Percentiles rank a stretch among this genome's conserved stretches.
phyloP scores from a whole-genome alignment of 2,888 invertebrate species.

The Stenichneumon culpator region DNA sequence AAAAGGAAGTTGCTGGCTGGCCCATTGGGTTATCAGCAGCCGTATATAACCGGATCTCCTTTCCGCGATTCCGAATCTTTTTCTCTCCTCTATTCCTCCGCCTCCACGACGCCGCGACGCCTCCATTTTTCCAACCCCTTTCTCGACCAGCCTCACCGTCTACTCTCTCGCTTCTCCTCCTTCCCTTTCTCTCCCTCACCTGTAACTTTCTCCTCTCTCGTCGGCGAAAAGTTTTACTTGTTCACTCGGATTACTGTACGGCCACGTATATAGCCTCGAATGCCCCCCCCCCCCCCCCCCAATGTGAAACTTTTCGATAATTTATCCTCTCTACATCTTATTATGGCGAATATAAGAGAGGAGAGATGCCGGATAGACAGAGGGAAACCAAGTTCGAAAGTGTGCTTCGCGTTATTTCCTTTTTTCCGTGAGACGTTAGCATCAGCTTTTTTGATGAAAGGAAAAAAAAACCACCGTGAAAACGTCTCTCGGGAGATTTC shows the following conservation, averaged over 20 bases:
- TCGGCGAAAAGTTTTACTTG: slow-evolving; percentile 49
- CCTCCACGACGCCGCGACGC: slow-evolving; percentile 10
- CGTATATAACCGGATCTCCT: slow-evolving; percentile 66
- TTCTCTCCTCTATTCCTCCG: slow-evolving; percentile 37
- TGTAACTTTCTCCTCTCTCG: slow-evolving; percentile 53
- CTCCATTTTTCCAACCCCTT: slow-evolving; percentile 24
- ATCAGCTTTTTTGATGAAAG: slow-evolving; percentile 49
- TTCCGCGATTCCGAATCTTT: slow-evolving; percentile 64
- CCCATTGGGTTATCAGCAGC: slow-evolving; percentile 64
- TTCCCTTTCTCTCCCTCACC: slow-evolving; percentile 28
- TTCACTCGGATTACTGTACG: slow-evolving; percentile 25
- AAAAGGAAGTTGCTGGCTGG: slow-evolving; percentile 32
- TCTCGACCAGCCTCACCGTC: slow-evolving; percentile 16
- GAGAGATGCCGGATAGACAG: not conserved
- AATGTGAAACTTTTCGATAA: slow-evolving; percentile 34
- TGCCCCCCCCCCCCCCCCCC: slow-evolving; percentile 25
- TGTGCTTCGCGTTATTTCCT: slow-evolving; percentile 31
- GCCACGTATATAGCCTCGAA: slow-evolving; percentile 6
- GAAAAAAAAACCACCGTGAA: slow-evolving; percentile 24
- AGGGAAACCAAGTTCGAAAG: not conserved
- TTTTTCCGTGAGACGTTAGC: not conserved
- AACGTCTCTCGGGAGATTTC: slow-evolving; percentile 31
- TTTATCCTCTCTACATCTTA: slow-evolving; percentile 21
- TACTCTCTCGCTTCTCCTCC: slow-evolving; percentile 2
- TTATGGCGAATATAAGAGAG: not conserved